Evolutionary conservation across 2,888 invertebrate species (phyloP).

Genomic region (Oscheius myriophilus): DNA sequence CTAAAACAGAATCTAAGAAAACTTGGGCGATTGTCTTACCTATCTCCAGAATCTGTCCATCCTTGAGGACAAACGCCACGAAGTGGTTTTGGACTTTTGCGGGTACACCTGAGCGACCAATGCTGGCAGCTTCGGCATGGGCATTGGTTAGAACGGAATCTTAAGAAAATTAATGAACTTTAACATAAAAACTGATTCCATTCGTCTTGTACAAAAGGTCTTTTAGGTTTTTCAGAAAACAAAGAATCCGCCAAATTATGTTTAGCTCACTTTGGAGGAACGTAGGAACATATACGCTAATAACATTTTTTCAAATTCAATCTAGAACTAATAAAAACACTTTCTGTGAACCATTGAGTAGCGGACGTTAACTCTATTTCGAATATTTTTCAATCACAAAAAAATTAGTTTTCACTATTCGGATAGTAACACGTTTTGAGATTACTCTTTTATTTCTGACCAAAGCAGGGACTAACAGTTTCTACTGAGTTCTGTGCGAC

Average conservation of each 20-base stretch:
- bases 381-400: no score
- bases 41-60: constrained; percentile 63
- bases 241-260: no score
- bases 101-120: constrained; percentile 58
- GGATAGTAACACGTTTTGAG: no score
- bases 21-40: constrained; percentile 41
- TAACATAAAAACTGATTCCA: no score
- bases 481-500: background rate
- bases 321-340: no score
- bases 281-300: no score
- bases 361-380: no score
- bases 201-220: no score
- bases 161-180: constrained; percentile 36
- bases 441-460: background rate
- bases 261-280: no score
- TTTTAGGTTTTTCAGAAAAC: background rate
- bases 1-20: constrained; percentile 39
- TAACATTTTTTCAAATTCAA: no score
- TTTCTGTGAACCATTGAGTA: no score
- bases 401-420: no score
- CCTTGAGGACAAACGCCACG: constrained; percentile 59
- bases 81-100: constrained; percentile 67
- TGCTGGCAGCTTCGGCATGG: constrained; percentile 53
- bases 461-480: background rate
- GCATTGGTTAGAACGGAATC: constrained; percentile 49